Evolutionary conservation across 2,888 invertebrate species (phyloP).

Genomic region (Hirtodrosophila cameraria): DNA sequence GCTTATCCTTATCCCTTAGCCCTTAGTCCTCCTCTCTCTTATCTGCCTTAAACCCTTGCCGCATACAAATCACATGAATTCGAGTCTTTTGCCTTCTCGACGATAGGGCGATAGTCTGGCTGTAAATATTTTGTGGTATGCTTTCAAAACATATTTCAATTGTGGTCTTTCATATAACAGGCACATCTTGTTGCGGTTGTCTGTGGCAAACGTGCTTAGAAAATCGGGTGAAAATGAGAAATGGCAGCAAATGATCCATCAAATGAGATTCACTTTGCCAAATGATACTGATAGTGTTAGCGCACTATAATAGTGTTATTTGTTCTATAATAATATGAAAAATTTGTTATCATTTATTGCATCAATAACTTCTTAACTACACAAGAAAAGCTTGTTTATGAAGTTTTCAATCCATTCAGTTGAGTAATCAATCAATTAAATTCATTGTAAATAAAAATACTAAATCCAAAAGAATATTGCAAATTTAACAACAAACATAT

Average conservation of each 20-base stretch:
- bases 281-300: background rate
- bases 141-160: slow-evolving; percentile 50
- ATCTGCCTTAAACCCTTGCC: slow-evolving; percentile 28
- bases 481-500: no score
- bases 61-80: slow-evolving; percentile 23
- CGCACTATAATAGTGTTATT: no score
- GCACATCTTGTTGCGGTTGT: slow-evolving; percentile 24
- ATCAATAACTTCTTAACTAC: no score
- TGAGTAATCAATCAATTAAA: no score
- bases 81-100: slow-evolving; percentile 2
- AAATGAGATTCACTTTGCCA: background rate
- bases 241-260: slow-evolving; percentile 18
- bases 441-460: no score
- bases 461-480: no score
- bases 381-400: no score
- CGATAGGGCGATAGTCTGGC: slow-evolving; percentile 8
- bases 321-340: no score
- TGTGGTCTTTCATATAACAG: slow-evolving; percentile 25
- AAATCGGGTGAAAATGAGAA: background rate
- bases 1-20: slow-evolving; percentile 32
- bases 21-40: no score
- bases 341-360: no score
- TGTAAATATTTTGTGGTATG: slow-evolving; percentile 36
- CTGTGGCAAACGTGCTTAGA: slow-evolving; percentile 10
- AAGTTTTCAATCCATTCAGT: no score